Evolutionary conservation across 1,140 invertebrate genomes (phyloP).

Genomic region (Pseudomyrmex sp.): DNA sequence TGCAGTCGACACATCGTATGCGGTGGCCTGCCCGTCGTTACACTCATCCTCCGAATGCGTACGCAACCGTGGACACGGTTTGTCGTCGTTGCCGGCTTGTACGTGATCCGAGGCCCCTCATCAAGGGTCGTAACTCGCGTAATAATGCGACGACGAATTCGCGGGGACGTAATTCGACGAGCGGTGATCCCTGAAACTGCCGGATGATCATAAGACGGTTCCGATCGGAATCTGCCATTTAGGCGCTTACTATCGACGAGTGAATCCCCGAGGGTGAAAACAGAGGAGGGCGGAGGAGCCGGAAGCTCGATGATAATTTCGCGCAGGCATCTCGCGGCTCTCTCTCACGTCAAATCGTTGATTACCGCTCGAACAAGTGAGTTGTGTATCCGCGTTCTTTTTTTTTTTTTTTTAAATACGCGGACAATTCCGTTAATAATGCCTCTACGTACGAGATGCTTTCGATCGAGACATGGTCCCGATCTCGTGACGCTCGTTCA

Average conservation of each 20-base stretch:
- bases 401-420: slow-evolving; percentile 56
- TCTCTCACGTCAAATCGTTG: slow-evolving; percentile 67
- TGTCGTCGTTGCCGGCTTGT: slow-evolving; percentile 70
- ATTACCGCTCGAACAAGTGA: slow-evolving; percentile 54
- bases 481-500: neutral
- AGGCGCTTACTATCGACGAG: slow-evolving; percentile 68
- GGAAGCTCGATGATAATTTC: slow-evolving; percentile 67
- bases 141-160: slow-evolving; percentile 79
- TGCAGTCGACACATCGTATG: slow-evolving; percentile 50
- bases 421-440: slow-evolving; percentile 65
- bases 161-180: slow-evolving; percentile 77
- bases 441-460: slow-evolving; percentile 43
- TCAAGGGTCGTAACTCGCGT: slow-evolving; percentile 82
- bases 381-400: neutral
- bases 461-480: neutral
- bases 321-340: slow-evolving; percentile 60
- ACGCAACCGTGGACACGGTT: slow-evolving; percentile 68
- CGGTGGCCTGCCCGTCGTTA: slow-evolving; percentile 60
- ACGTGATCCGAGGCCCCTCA: slow-evolving; percentile 80
- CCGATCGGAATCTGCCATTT: slow-evolving; percentile 76
- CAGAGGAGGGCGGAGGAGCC: slow-evolving; percentile 49
- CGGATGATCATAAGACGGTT: slow-evolving; percentile 80
- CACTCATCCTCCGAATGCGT: slow-evolving; percentile 68
- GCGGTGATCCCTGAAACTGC: slow-evolving; percentile 76
- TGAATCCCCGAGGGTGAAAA: slow-evolving; percentile 58